Evolutionary conservation across 2,113 vertebrate genomes (phyloP).

Genomic region (Pterocles orientalis): DNA sequence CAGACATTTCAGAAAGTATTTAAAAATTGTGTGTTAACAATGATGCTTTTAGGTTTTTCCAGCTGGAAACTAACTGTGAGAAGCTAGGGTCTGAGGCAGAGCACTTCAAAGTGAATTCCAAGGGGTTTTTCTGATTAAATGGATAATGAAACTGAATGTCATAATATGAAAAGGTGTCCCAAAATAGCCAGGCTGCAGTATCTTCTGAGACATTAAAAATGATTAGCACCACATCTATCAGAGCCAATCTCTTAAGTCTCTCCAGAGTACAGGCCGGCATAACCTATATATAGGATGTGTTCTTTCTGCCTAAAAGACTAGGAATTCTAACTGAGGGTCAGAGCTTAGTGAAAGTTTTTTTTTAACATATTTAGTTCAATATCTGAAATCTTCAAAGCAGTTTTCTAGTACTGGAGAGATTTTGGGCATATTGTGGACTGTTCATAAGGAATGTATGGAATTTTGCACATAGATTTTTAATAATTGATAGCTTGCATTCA

Average conservation of each 20-base stretch:
- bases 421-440: neutral
- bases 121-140: slow-evolving; percentile 15
- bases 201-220: slow-evolving; percentile 39
- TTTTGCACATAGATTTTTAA: neutral
- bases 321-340: slow-evolving; percentile 21
- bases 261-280: neutral
- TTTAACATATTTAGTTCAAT: neutral
- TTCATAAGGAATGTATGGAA: neutral
- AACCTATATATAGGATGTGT: slow-evolving; percentile 26
- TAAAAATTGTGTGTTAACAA: neutral
- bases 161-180: neutral
- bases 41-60: neutral
- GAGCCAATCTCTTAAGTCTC: slow-evolving; percentile 24
- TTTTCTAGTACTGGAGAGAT: neutral
- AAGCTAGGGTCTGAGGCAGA: neutral
- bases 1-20: neutral
- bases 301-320: neutral
- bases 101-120: neutral
- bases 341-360: neutral
- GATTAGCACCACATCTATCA: slow-evolving; percentile 6
- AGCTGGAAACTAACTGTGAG: neutral
- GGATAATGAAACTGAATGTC: neutral
- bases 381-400: neutral
- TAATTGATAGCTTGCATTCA: neutral
- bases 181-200: slow-evolving; percentile 53